phyloP scores from a whole-genome alignment of 2,113 vertebrate species.

The cattle (Bos taurus) region DNA sequence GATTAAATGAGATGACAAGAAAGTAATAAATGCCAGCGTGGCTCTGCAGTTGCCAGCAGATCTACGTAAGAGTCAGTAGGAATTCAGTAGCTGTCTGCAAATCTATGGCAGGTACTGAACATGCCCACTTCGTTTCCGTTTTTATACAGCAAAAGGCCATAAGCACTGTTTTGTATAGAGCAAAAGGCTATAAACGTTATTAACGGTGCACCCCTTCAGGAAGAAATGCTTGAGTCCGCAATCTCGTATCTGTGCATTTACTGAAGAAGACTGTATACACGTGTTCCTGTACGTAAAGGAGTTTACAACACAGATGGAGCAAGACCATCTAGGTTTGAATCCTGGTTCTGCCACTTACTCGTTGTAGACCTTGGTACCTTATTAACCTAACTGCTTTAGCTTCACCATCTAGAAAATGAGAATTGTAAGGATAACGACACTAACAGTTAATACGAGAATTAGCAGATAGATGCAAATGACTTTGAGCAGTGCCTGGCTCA shows the following conservation, averaged over 20 bases:
- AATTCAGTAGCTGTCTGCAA: not conserved
- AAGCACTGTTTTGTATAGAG: not conserved
- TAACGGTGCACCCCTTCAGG: rapidly evolving
- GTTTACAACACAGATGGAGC: not conserved
- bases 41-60: not conserved
- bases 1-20: not conserved
- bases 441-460: no score
- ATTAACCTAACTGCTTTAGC: not conserved
- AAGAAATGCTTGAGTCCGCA: no score
- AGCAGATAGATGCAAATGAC: not conserved
- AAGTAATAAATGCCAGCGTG: not conserved
- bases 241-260: no score
- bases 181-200: rapidly evolving
- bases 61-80: rapidly evolving
- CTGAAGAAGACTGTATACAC: rapidly evolving
- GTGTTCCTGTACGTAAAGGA: not conserved
- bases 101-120: not conserved
- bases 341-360: not conserved
- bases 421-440: no score
- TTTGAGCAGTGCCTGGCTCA: not conserved
- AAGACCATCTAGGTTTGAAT: no score
- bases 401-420: not conserved
- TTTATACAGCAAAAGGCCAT: rapidly evolving
- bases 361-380: not conserved
- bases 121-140: not conserved